Evolutionary conservation across 2,888 invertebrate species (phyloP), one percentile per base, ranked within the genome.

Genomic region (Eurytoma adleriae): DNA sequence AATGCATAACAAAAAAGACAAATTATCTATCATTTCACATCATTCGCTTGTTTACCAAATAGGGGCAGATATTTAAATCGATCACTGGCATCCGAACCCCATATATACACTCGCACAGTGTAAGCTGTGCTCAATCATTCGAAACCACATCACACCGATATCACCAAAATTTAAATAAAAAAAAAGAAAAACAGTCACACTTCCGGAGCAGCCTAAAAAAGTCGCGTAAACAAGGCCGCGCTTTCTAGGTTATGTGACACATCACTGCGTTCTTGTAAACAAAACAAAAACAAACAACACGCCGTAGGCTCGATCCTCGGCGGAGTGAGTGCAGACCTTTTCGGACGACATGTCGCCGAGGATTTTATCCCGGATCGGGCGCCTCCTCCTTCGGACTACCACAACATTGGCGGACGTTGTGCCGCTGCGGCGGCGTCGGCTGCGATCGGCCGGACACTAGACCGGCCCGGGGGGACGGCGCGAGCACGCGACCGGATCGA

Each of bases 261-360:
- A 61, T 3, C 24, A 14, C 1, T 27, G 7, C 13, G 3, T 59
- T 13, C 16, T 61, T 1, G 30, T 16, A 62, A 5, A 5, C 3
- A 16, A 30, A 27, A 62, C 10, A 54, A 16, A 54, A 14, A 13
- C 54, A 54, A 7, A 14, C 10, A 14, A 4, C 12, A 66, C 61
- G 4, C 64, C 2, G 12, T 13, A 40, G 18, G 54, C 0, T 13
- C 3, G 20, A 13, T 10, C 18, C 14, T 1, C 30, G 2, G n/a
- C 4, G 2, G 13, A 30, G 40, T 4, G 40, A 40, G 7, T 2
- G 20, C 13, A 56, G 27, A 81, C 81, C 81, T 81, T 81, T 7
- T 81, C 81, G 40, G 72, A 67, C 12, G 81, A 27, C 81, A 78
- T 78, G 14, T 78, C 67, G 24, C 27, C 48, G 50, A 78, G 66